Evolutionary conservation across 2,888 invertebrate genomes (phyloP).

Genomic region (Troides oblongomaculatus): DNA sequence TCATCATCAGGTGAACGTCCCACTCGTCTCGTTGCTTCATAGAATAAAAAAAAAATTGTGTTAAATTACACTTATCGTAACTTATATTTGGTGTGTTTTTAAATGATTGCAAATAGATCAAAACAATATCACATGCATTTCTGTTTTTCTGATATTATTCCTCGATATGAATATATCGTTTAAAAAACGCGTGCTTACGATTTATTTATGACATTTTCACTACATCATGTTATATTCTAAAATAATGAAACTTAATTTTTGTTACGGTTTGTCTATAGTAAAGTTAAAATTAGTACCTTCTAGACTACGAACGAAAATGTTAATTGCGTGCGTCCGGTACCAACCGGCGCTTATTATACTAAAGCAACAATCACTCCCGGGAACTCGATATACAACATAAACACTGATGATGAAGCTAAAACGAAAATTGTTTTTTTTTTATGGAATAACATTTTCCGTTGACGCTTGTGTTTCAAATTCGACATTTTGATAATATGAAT

Average conservation of each 20-base stretch:
- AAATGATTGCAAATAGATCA: too few relatives aligned
- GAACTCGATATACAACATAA: conserved; percentile 1
- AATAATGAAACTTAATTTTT: conserved; percentile 1
- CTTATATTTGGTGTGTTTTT: too few relatives aligned
- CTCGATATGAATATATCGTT: too few relatives aligned
- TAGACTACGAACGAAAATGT: background rate
- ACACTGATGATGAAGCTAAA: conserved; percentile 2
- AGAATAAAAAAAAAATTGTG: too few relatives aligned
- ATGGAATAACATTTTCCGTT: background rate
- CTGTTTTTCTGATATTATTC: too few relatives aligned
- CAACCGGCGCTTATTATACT: conserved; percentile 10
- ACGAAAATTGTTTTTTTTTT: background rate
- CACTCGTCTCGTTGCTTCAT: too few relatives aligned
- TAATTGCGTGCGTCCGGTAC: conserved; percentile 6
- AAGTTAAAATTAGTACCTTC: background rate
- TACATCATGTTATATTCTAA: background rate
- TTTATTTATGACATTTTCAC: too few relatives aligned
- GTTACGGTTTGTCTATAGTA: background rate
- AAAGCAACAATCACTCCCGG: background rate
- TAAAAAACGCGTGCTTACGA: too few relatives aligned
- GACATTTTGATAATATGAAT: background rate
- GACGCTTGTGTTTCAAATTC: background rate
- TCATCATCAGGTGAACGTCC: too few relatives aligned
- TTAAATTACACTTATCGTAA: too few relatives aligned
- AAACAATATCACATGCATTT: too few relatives aligned